Evolutionary conservation across 2,888 invertebrate species (phyloP), one percentile per base, ranked within the genome.

Genomic region (Acanthacorydalis orientalis): DNA sequence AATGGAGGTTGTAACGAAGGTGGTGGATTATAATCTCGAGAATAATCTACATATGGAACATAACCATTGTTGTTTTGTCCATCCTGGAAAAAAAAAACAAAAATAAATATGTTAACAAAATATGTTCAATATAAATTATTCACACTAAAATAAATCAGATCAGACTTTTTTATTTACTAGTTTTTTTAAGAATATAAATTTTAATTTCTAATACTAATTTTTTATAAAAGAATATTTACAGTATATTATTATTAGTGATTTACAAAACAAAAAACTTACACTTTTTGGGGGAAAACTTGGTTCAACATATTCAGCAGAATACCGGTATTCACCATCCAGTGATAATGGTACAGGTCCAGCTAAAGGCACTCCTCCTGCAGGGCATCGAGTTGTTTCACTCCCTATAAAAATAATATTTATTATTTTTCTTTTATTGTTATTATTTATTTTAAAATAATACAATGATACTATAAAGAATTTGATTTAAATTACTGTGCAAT

Each of bases 1-100:
- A 77, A 73, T 43, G 75, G 67, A 10, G 75, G 63, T 43, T 58
- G 61, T 53, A 70, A 70, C 57, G 71, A 68, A 45, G 80, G 77
- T 6, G 89, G 88, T 2, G 90, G 90, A 57, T 85, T 88, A 65
- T 90, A 91, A 63, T 91, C 90, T 33, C 88, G 77, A 7, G 82
- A 78, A 62, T 88, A 91, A 64, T 91, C 90, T 43, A 86, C 86
- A 63, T 89, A 91, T 1, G 88, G 87, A 51, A 86, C 83, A 64
- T 88, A 89, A 31, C 86, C 86, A 59, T 86, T 86, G 63, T 80
- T 83, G 64, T 82, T 85, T 57, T 85, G 83, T 48, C 84, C 84
- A 51, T 83, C 81, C 83, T 85, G 64, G 31, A 59, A 48, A 46
- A 46, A 37, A 37, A 7, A 4, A 37, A 14, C 7, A 31, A 16